Conservation (phyloP, 2,113 vertebrate genomes). For the Boulengeromyrus knoepffleri region DNA sequence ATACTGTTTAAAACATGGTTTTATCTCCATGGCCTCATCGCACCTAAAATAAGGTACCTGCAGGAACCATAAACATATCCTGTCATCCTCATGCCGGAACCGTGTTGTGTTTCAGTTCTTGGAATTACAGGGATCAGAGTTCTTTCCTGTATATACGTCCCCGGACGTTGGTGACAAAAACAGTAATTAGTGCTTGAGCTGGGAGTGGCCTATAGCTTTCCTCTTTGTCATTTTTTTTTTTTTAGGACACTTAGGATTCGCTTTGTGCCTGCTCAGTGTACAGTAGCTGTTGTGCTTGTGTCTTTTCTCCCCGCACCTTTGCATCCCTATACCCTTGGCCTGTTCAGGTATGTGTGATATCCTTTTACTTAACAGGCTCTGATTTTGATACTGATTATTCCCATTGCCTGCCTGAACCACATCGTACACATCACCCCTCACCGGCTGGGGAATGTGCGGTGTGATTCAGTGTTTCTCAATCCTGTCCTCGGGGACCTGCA, state of each 20-base stretch:
- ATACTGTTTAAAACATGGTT: not conserved
- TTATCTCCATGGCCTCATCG: not conserved
- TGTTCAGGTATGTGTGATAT: conserved; percentile 22
- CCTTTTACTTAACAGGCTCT: conserved; percentile 30
- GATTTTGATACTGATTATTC: conserved; percentile 78
- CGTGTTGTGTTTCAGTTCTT: conserved; percentile 8
- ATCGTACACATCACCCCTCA: conserved; percentile 74
- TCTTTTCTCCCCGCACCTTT: not conserved
- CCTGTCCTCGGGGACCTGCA: not conserved
- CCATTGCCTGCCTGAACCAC: conserved; percentile 52
- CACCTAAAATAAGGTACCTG: not conserved
- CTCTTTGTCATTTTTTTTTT: conserved; percentile 23
- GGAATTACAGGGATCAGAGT: not conserved
- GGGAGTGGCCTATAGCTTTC: not conserved
- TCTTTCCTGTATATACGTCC: not conserved
- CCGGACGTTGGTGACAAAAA: not conserved
- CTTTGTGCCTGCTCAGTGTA: not conserved
- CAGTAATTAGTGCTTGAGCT: conserved; percentile 13
- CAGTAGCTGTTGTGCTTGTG: not conserved
- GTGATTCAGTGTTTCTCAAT: conserved; percentile 56
- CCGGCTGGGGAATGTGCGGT: conserved; percentile 67
- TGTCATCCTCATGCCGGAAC: conserved; percentile 5
- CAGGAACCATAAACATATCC: not conserved
- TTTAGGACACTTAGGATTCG: not conserved
- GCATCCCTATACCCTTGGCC: not conserved